A percentile compares a stretch with the other conserved stretches of the same genome.
phyloP scores from a whole-genome alignment of 2,113 vertebrate species.

The Irena cyanogastra region DNA sequence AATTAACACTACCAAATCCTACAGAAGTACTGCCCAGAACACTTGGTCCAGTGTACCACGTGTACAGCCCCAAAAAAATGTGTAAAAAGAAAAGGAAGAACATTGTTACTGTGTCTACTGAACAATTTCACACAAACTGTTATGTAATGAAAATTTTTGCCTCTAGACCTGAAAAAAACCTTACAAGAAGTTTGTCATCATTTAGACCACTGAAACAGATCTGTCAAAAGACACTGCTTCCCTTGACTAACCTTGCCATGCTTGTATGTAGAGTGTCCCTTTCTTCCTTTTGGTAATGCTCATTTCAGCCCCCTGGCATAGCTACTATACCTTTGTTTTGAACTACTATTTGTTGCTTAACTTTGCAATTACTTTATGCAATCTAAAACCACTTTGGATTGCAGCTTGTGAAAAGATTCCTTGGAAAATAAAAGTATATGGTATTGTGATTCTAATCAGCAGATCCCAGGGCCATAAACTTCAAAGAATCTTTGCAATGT shows the following conservation, averaged over 20 bases:
- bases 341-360: neutral
- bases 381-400: neutral
- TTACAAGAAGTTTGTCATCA: neutral
- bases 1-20: neutral
- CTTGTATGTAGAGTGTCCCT: neutral
- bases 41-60: accelerated
- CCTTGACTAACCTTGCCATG: neutral
- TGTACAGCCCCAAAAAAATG: neutral
- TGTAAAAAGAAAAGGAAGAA: neutral
- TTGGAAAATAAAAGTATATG: conserved; percentile 7
- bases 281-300: neutral
- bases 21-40: neutral
- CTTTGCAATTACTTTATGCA: conserved; percentile 1
- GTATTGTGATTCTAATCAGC: conserved; percentile 28
- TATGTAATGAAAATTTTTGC: neutral
- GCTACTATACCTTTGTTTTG: neutral
- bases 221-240: neutral
- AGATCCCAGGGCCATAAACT: conserved; percentile 28
- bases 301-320: neutral
- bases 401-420: neutral
- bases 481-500: conserved; percentile 49
- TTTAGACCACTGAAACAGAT: neutral
- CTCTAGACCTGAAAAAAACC: neutral
- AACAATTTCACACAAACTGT: neutral
- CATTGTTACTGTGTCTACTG: neutral